A percentile compares a stretch with the other conserved stretches of the same genome.
phyloP scores from a whole-genome alignment of 2,797 vertebrate genomes.

The Phrynocephalus forsythii region DNA sequence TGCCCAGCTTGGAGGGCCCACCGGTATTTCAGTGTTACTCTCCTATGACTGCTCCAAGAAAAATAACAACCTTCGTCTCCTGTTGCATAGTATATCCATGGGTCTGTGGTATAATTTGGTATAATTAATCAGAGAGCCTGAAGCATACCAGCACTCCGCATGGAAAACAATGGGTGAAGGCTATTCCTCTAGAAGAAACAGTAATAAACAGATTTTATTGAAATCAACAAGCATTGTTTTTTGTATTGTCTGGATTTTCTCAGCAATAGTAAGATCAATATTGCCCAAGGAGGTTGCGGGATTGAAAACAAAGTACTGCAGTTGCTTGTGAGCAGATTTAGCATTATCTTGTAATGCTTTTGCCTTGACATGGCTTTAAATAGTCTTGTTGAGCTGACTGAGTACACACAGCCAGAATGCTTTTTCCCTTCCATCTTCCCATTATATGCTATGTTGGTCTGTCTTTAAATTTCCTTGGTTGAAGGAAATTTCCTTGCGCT shows the following conservation, averaged over 20 bases:
- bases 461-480: background rate
- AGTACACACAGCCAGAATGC: background rate
- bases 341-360: background rate
- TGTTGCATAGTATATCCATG: background rate
- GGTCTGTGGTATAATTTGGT: constrained; percentile 12
- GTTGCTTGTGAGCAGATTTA: background rate
- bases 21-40: constrained; percentile 46
- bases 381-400: background rate
- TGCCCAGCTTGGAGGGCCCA: background rate
- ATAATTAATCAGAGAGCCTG: constrained; percentile 5
- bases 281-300: background rate
- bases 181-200: background rate
- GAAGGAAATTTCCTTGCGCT: background rate
- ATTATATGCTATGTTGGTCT: background rate
- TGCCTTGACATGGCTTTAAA: background rate
- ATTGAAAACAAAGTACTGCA: background rate
- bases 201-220: background rate
- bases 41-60: constrained; percentile 3
- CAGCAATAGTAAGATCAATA: background rate
- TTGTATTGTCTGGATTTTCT: constrained; percentile 6
- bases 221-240: background rate
- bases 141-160: background rate
- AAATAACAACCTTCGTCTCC: background rate
- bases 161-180: background rate
- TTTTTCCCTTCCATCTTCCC: background rate